Conservation (phyloP, 2,888 invertebrate species). For the Parnassius orleans region DNA sequence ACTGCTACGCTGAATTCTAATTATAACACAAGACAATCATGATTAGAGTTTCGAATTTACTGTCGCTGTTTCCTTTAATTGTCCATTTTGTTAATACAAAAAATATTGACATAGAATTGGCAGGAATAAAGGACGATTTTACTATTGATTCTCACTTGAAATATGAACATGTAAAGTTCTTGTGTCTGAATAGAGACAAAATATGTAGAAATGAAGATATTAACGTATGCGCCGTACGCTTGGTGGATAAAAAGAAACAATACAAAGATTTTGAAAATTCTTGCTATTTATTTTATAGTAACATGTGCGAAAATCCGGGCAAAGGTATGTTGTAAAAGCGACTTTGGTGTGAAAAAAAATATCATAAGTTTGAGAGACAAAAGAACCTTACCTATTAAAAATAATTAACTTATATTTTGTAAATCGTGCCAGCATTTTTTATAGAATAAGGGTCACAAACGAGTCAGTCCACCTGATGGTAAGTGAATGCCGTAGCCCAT, state of each 20-base stretch:
- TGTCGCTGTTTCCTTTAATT: constrained; percentile 8
- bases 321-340: constrained; percentile 41
- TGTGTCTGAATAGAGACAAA: constrained; percentile 38
- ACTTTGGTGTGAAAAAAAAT: not conserved
- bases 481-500: too few relatives aligned
- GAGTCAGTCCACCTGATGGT: too few relatives aligned
- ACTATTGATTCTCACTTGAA: constrained; percentile 39
- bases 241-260: constrained; percentile 27
- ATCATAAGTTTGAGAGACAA: not conserved
- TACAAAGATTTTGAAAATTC: constrained; percentile 51
- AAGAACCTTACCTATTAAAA: too few relatives aligned
- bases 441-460: too few relatives aligned
- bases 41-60: not conserved
- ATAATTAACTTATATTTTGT: too few relatives aligned
- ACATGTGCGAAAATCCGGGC: constrained; percentile 56
- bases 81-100: constrained; percentile 15
- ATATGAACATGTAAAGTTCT: constrained; percentile 32
- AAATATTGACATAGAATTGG: constrained; percentile 13
- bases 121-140: constrained; percentile 1
- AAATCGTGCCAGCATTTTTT: too few relatives aligned
- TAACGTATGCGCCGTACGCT: constrained; percentile 44
- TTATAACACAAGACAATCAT: not conserved
- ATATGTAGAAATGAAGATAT: constrained; percentile 42
- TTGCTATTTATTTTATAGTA: constrained; percentile 54
- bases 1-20: not conserved